Evolutionary conservation across 2,113 vertebrate species (phyloP).

Genomic region (Castor canadensis): DNA sequence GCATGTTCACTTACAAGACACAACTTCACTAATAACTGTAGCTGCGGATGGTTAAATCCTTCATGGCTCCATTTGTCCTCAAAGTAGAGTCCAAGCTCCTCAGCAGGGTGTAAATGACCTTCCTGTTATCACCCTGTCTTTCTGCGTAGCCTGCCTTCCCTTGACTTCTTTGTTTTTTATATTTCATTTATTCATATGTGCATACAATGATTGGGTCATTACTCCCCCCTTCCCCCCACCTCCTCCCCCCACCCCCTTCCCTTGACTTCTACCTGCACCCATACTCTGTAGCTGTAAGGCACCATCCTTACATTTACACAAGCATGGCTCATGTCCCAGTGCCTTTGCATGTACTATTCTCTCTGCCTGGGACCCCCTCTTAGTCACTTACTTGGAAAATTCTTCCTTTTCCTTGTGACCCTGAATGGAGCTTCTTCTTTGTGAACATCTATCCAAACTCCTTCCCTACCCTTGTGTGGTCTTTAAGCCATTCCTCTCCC

Average conservation of each 20-base stretch:
- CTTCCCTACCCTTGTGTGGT: no score
- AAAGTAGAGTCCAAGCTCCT: background rate
- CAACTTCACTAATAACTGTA: background rate
- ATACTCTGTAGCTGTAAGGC: background rate
- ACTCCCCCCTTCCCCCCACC: no score
- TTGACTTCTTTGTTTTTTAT: no score
- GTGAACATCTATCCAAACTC: no score
- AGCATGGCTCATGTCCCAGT: background rate
- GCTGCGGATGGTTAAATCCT: background rate
- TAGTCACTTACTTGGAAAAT: background rate
- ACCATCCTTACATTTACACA: background rate
- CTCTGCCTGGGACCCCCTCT: background rate
- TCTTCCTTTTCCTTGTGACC: background rate
- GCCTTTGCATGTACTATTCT: background rate
- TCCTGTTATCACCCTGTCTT: background rate
- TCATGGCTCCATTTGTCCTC: background rate
- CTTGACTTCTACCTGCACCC: background rate
- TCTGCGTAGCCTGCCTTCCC: background rate
- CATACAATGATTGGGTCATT: no score
- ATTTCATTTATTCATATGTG: no score
- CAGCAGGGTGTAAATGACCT: background rate
- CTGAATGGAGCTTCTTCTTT: background rate
- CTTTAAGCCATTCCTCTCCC: background rate
- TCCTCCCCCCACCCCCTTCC: no score
- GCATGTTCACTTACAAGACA: background rate